Base-by-base conservation (phyloP, 2,113 vertebrate genomes). In the Pheucticus melanocephalus region DNA sequence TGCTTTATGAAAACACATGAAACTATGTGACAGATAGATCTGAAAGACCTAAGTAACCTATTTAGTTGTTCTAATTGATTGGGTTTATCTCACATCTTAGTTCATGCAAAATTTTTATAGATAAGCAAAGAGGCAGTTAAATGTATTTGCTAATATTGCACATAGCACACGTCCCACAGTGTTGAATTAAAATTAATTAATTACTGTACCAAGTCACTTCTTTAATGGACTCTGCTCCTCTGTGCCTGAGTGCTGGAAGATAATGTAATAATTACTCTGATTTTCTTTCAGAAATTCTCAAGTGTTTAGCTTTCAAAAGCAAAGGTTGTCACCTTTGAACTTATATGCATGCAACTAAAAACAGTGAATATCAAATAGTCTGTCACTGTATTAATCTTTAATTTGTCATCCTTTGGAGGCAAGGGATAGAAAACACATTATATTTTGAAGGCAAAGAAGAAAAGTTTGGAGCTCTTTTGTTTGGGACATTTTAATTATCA, bases 221-320 rank as follows among this genome's bases (percentile, higher is more conserved):
- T 87, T 56, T 12, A 45, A 54, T 81, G 53, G 30, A 90, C 50
- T 86, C 53, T 91, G 78, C 25, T 91, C 86, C 47, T 94, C 88
- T 90, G 28, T 79, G 37, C 83, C 57, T 60, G 27, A 90, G 25
- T 88, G 48, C 73, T 44, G 72, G 33, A 76, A 80, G 40, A 45
- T 73, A 91, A 90, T 48, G 8, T 82, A 88, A 96, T 95, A 92
- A 94, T 95, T 82, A 56, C 79, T 73, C 54, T 86, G 79, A 91
- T 91, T 94, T 96, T 85, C 73, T 75, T 91, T 92, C 47, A 88
- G 44, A 42, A 94, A 94, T 93, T 88, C 60, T 91, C 85, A 90
- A 86, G 85, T 94, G 94, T 60, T 94, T 77, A 79, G 35, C 77
- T 93, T 82, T 69, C 82, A 68, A 96, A 90, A 86, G 7, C 70